Evolutionary conservation across 1,140 invertebrate genomes (phyloP).

Genomic region (Cephus cinctus): DNA sequence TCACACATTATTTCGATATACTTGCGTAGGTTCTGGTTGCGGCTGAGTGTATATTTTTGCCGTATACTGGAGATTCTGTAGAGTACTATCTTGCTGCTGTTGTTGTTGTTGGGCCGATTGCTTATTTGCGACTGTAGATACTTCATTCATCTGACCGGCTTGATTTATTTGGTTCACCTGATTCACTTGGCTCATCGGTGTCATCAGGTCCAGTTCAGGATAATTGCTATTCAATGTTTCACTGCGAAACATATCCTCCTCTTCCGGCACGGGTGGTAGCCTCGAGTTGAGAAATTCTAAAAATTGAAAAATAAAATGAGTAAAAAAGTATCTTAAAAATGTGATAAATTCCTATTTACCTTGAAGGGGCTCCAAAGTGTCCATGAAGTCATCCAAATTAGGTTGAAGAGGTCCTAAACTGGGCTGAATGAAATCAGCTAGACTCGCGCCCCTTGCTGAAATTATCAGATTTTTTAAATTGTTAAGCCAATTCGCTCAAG

Average conservation of each 20-base stretch:
- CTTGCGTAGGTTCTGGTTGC: constrained; percentile 31
- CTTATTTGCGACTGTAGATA: constrained; percentile 28
- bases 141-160: constrained; percentile 19
- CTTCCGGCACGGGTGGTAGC: constrained; percentile 67
- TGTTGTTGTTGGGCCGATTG: constrained; percentile 25
- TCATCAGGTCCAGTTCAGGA: constrained; percentile 51
- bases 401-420: constrained; percentile 95
- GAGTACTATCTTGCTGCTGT: constrained; percentile 20
- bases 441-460: constrained; percentile 65
- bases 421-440: constrained; percentile 97
- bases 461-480: constrained; percentile 8
- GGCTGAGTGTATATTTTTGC: constrained; percentile 48
- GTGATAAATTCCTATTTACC: no score
- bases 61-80: constrained; percentile 51
- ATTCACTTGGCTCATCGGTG: constrained; percentile 34
- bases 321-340: no score
- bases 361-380: constrained; percentile 82
- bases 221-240: constrained; percentile 45
- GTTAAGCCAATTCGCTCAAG: no score
- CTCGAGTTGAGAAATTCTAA: constrained; percentile 62
- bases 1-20: constrained; percentile 45
- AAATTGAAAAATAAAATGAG: no score
- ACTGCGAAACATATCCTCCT: constrained; percentile 52
- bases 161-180: constrained; percentile 34
- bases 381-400: constrained; percentile 95